Conservation (phyloP, 1,140 invertebrate species). For the Kradibia gibbosae region DNA sequence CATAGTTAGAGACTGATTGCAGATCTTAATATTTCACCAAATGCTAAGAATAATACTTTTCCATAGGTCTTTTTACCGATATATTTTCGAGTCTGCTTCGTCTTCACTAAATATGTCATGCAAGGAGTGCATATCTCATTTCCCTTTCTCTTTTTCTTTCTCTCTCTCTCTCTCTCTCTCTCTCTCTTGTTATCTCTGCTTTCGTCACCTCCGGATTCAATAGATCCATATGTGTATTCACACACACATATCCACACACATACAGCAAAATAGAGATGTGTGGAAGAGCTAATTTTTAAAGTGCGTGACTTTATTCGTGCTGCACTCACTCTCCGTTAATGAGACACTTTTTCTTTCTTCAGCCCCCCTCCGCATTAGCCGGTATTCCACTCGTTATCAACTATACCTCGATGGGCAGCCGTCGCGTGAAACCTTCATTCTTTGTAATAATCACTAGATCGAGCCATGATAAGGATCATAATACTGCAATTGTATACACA, state of each 20-base stretch:
- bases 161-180: neutral
- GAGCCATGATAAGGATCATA: constrained; percentile 1
- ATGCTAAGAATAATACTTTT: constrained; percentile 19
- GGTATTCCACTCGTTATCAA: neutral
- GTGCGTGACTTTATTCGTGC: neutral
- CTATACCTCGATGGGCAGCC: neutral
- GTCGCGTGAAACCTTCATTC: constrained; percentile 8
- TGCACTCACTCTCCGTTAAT: constrained; percentile 14
- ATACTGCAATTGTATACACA: constrained; percentile 16
- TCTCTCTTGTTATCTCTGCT: neutral
- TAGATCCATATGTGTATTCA: neutral
- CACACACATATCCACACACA: neutral
- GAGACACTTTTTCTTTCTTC: constrained; percentile 11
- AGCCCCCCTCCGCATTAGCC: neutral
- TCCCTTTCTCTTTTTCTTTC: neutral
- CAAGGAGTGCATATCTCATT: neutral
- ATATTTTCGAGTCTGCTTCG: neutral
- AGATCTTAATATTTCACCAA: neutral
- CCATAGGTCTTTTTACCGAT: neutral
- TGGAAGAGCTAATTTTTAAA: constrained; percentile 43
- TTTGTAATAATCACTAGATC: constrained; percentile 9
- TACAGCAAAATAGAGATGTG: constrained; percentile 5
- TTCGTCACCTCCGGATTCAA: neutral
- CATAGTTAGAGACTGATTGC: neutral
- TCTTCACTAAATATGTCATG: constrained; percentile 5